Base-by-base conservation (phyloP, 2,113 vertebrate genomes). In the Ardeotis arabs region DNA sequence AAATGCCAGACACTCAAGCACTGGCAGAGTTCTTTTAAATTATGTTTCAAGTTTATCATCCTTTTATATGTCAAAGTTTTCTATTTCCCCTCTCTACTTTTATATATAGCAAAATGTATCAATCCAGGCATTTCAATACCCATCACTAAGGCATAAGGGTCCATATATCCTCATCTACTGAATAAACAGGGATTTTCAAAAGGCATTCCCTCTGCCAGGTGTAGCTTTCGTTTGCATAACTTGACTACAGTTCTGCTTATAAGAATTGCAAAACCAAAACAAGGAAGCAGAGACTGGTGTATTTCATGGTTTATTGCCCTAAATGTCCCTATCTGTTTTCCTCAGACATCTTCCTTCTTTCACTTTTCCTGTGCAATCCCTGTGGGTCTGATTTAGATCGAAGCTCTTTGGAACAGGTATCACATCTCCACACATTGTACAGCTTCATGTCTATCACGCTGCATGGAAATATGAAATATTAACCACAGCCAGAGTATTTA, bases 1-100 rank as follows among this genome's bases (percentile, higher is more conserved):
- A 96, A 94, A 88, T 64, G 33, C 68, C 74, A 88, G 70, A 74
- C 23, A 69, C 12, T 86, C 72, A 78, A 93, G 66, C 45, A 78
- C 56, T 91, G 59, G 15, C 72, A 96, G 84, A 74, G 33, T 85
- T 95, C 67, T 93, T 96, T 87, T 78, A 90, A 93, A 92, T 95
- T 90, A 78, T 41, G 53, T 93, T 97, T 88, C 84, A 72, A 85
- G 67, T 86, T 94, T 94, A 82, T 90, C 59, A 86, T 44, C 41
- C 41, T 95, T 93, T 77, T 90, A 50, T 88, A 95, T 60, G 72
- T 69, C 78, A 87, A 95, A 77, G 28, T 84, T 94, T 93, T 92
- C 58, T 72, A 77, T 90, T 97, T 95, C 67, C 41, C 6, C 31
- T 74, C 72, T 80, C 56, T 88, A 76, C 91, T 92, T 93, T 90